These are phyloP conservation scores for Sebastes vulpes DNA, from an alignment of 2,797 vertebrate genomes.

Conservation along the genomic window DNA sequence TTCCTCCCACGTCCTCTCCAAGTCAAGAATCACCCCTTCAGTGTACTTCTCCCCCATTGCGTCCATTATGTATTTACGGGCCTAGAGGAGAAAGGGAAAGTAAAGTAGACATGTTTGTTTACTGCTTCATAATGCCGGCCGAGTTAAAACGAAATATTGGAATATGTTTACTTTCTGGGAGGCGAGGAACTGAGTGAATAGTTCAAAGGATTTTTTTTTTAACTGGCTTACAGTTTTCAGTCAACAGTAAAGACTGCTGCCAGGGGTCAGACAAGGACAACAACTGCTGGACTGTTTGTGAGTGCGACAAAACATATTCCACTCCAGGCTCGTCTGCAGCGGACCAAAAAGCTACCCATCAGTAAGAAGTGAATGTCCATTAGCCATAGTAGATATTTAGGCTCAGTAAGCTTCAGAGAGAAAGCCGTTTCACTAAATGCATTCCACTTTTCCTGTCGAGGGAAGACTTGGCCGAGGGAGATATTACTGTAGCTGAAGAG, in stretches of 20 bases:
- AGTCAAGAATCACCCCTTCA: slow-evolving; percentile 91
- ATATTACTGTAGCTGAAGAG: slow-evolving; percentile 16
- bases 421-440: slow-evolving; percentile 6
- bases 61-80: slow-evolving; percentile 93
- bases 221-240: slow-evolving; percentile 19
- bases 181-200: slow-evolving; percentile 2
- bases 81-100: slow-evolving; percentile 77
- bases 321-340: slow-evolving; percentile 28
- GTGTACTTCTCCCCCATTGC: slow-evolving; percentile 92
- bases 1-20: slow-evolving; percentile 96
- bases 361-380: slow-evolving; percentile 26
- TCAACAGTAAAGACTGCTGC: slow-evolving; percentile 17
- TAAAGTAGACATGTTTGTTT: neutral
- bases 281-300: slow-evolving; percentile 21
- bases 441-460: slow-evolving; percentile 14
- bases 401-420: slow-evolving; percentile 2
- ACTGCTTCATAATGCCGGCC: neutral
- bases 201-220: neutral
- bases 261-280: slow-evolving; percentile 8
- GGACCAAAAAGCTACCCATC: slow-evolving; percentile 35
- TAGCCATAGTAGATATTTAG: slow-evolving; percentile 33
- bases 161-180: slow-evolving; percentile 18
- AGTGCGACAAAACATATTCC: slow-evolving; percentile 38
- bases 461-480: neutral
- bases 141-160: slow-evolving; percentile 18